Conservation (phyloP, 2,113 vertebrate species). For the Sciurus niger region DNA sequence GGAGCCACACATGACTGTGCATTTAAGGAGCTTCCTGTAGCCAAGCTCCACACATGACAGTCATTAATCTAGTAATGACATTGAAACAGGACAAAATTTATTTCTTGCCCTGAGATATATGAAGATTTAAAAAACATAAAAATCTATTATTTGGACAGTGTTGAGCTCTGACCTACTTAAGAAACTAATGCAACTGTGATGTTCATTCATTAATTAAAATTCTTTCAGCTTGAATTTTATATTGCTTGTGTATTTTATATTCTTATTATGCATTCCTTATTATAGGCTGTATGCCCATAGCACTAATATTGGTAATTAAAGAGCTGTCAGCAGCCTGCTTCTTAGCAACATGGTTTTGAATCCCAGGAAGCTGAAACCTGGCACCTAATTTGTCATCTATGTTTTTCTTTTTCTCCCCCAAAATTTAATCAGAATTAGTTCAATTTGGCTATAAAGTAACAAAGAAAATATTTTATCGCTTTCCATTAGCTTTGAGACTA, state of each 20-base stretch:
- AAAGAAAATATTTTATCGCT: constrained; percentile 44
- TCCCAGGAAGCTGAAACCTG: constrained; percentile 16
- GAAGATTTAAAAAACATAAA: constrained; percentile 50
- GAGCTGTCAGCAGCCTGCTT: constrained; percentile 49
- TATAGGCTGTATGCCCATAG: not conserved
- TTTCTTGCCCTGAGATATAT: constrained; percentile 61
- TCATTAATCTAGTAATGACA: constrained; percentile 76
- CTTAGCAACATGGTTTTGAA: constrained; percentile 29
- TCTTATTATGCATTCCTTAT: not conserved
- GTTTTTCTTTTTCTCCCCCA: not conserved
- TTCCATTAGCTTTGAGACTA: constrained; percentile 63
- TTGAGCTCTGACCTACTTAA: constrained; percentile 61
- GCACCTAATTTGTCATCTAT: constrained; percentile 37
- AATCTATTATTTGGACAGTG: constrained; percentile 63
- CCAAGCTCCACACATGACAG: not conserved
- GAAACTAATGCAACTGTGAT: constrained; percentile 64
- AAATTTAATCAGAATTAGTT: constrained; percentile 42
- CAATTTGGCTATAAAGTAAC: constrained; percentile 69
- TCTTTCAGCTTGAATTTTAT: constrained; percentile 30
- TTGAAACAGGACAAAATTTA: constrained; percentile 65
- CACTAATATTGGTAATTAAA: constrained; percentile 13
- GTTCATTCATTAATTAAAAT: constrained; percentile 71
- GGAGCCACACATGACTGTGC: not conserved
- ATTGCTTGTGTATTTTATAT: constrained; percentile 60
- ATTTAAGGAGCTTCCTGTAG: constrained; percentile 52